Evolutionary conservation across 1,140 invertebrate genomes (phyloP), one percentile per base, ranked within the genome.

Genomic region (Brachionus rubens): DNA sequence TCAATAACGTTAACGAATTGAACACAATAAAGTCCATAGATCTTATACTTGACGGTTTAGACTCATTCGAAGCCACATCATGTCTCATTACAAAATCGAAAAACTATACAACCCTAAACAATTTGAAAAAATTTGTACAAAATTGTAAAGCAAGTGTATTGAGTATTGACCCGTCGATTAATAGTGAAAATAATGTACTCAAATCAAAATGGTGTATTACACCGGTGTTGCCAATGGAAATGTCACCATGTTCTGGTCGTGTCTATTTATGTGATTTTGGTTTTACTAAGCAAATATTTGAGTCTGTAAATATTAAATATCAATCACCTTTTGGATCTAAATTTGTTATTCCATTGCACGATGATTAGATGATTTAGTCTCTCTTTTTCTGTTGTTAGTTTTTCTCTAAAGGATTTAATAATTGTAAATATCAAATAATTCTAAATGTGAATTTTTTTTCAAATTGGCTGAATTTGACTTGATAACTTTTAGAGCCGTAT

Each of bases 271-370:
- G 91, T 83, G 92, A 94, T 85, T 86, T 94, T 79, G 90, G 90
- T 75, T 88, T 93, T 80, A 92, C 92, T 14, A 86, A 89, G 75
- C 88, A 88, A 81, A 87, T 93, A 46, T 94, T 91, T 83, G 84
- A 86, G 54, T 89, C 91, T 79, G 87, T 90, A 78, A 89, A 89
- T 47, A 90, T 94, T 76, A 88, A 87, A 40, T 96, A 94, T 83
- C 88, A 88, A 79, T 91, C 92, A 75, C 92, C 92, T 5, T 96
- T 94, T 85, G 91, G 91, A 77, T 89, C 91, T 47, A 91, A 92
- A 84, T 91, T 92, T 85, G 88, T 92, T 79, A 91, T 94, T 85
- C 89, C 92, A 77, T 87, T 94, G 78, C 90, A 93, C 87, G 52
- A 54, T 24, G 56, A 77, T 41, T 56, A 56, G 68, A 36, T 36